A percentile compares a stretch with the other conserved stretches of the same genome.
Evolutionary conservation across 2,888 invertebrate species (phyloP).

Genomic region (Cenopis cana): DNA sequence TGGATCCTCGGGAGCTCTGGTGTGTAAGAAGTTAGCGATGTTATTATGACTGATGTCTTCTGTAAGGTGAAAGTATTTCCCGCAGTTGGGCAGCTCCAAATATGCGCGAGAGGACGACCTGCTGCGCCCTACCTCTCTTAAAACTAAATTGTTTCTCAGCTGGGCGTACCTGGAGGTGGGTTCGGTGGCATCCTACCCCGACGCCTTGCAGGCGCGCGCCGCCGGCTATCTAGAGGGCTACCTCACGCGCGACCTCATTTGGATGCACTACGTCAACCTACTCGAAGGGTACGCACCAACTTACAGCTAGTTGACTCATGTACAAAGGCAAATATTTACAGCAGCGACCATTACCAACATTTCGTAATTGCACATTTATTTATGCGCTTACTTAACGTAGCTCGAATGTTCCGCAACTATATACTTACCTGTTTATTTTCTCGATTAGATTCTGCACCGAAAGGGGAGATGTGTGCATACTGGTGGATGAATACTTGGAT

Average conservation of each 20-base stretch:
- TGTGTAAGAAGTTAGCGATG: too few relatives aligned
- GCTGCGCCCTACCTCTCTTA: too few relatives aligned
- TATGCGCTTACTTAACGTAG: too few relatives aligned
- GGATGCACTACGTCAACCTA: slow-evolving; percentile 87
- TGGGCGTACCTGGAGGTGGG: slow-evolving; percentile 87
- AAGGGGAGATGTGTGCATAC: slow-evolving; percentile 80
- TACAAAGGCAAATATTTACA: too few relatives aligned
- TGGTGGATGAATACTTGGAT: slow-evolving; percentile 83
- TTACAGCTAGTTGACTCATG: neutral
- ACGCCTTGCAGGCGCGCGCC: slow-evolving; percentile 86
- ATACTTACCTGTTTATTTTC: neutral
- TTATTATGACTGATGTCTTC: too few relatives aligned
- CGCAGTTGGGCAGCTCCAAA: too few relatives aligned
- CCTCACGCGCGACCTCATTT: slow-evolving; percentile 85
- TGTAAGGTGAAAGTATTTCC: too few relatives aligned
- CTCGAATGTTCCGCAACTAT: neutral
- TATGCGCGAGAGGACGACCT: too few relatives aligned
- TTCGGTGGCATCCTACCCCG: slow-evolving; percentile 73
- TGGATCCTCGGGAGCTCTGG: too few relatives aligned
- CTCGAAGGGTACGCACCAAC: slow-evolving; percentile 72
- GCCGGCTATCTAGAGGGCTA: slow-evolving; percentile 88
- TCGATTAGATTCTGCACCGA: slow-evolving; percentile 79
- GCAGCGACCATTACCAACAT: too few relatives aligned
- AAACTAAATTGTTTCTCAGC: slow-evolving; percentile 58
- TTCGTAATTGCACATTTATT: too few relatives aligned